Conservation (phyloP, 2,888 invertebrate species). For the Agonopterix alstromeriana region DNA sequence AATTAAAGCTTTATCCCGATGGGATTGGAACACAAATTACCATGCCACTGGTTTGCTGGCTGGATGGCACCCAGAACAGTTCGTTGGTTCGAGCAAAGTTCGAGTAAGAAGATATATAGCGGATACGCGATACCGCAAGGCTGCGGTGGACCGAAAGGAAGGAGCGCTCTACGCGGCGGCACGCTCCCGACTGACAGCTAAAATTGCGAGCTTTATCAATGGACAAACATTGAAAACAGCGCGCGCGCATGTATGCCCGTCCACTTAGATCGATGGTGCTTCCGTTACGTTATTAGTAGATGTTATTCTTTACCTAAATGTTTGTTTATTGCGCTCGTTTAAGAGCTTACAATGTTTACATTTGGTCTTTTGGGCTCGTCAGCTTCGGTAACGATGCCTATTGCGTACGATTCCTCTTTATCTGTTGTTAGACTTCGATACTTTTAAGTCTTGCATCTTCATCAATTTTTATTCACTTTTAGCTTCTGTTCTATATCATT, state of each 20-base stretch:
- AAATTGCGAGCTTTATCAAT: conserved; percentile 69
- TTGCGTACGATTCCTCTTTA: conserved; percentile 4
- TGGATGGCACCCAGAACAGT: conserved; percentile 25
- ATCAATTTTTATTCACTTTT: neutral
- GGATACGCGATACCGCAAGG: conserved; percentile 16
- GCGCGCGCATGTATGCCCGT: conserved; percentile 52
- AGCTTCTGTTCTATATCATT: no score
- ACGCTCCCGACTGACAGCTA: conserved; percentile 56
- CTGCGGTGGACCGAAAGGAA: conserved; percentile 21
- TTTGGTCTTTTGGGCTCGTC: conserved; percentile 10
- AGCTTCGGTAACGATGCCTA: neutral
- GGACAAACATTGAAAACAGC: conserved; percentile 31
- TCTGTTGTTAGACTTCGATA: conserved; percentile 3
- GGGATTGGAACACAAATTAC: conserved; percentile 57
- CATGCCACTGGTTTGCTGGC: conserved; percentile 61
- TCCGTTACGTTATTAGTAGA: conserved; percentile 57
- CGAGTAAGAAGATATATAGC: conserved; percentile 18
- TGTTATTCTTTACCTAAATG: conserved; percentile 46
- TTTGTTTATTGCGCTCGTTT: conserved; percentile 44
- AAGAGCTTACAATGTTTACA: conserved; percentile 18
- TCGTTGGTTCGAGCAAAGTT: neutral
- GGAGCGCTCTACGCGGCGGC: conserved; percentile 47
- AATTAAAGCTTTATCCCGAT: conserved; percentile 26
- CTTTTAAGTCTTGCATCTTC: neutral
- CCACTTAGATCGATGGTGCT: conserved; percentile 63